Evolutionary conservation across 2,113 vertebrate species (phyloP).

Genomic region (Fulmarus glacialis): DNA sequence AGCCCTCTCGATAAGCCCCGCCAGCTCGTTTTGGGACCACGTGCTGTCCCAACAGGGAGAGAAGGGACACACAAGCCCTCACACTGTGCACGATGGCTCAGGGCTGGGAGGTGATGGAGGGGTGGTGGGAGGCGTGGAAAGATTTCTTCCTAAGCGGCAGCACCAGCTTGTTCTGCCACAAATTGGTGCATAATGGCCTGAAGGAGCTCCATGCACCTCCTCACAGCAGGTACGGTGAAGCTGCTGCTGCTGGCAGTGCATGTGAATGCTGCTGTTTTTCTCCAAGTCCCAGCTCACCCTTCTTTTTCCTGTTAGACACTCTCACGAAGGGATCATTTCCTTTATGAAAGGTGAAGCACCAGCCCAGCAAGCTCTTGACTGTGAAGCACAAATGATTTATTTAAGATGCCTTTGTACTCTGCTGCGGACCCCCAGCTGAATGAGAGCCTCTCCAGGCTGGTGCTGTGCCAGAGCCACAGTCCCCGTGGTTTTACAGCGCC

Average conservation of each 20-base stretch:
- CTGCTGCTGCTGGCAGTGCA: neutral
- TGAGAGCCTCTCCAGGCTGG: neutral
- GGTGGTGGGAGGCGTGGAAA: neutral
- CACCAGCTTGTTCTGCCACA: neutral
- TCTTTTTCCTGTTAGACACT: neutral
- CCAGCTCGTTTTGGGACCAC: too few species aligned
- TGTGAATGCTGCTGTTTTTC: neutral
- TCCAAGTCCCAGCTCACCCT: neutral
- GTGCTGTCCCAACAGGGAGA: neutral
- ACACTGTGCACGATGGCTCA: rapidly evolving
- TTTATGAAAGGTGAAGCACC: neutral
- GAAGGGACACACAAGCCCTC: neutral
- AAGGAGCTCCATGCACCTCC: neutral
- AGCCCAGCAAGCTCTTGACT: neutral
- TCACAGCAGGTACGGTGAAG: neutral
- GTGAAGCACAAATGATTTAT: neutral
- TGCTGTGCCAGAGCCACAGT: neutral
- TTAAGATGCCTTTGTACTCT: neutral
- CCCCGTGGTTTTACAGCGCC: rapidly evolving
- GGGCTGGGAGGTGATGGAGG: neutral
- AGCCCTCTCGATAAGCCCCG: too few species aligned
- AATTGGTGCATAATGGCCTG: neutral
- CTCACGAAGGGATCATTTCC: neutral
- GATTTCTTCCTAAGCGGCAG: neutral
- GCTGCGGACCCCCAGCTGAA: neutral